Percentiles rank a stretch among this genome's conserved stretches.
Evolutionary conservation across 2,797 vertebrate genomes (phyloP).

Genomic region (Crax fasciolata): DNA sequence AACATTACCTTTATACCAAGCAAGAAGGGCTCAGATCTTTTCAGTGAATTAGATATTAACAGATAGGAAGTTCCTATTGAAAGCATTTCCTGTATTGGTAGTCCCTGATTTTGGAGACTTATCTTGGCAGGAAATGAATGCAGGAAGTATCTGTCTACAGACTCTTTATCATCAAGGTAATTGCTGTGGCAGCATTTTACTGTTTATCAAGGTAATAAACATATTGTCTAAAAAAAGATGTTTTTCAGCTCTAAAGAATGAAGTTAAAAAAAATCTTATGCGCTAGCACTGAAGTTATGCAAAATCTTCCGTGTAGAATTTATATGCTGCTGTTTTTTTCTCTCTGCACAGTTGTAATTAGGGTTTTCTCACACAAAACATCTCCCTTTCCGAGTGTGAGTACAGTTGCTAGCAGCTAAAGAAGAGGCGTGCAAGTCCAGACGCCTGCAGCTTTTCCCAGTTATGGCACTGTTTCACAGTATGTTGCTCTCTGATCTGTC

Average conservation of each 20-base stretch:
- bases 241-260: slow-evolving; percentile 76
- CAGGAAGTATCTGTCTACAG: slow-evolving; percentile 87
- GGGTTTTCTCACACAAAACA: slow-evolving; percentile 7
- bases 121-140: slow-evolving; percentile 81
- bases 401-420: not conserved
- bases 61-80: slow-evolving; percentile 81
- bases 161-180: slow-evolving; percentile 84
- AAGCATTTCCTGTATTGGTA: slow-evolving; percentile 78
- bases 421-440: not conserved
- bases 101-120: slow-evolving; percentile 75
- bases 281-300: not conserved
- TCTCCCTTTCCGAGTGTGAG: not conserved
- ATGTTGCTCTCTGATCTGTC: not conserved
- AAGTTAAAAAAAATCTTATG: slow-evolving; percentile 17
- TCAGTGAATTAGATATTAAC: slow-evolving; percentile 66
- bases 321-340: not conserved
- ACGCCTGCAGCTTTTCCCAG: not conserved
- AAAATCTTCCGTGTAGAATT: not conserved
- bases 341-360: not conserved
- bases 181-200: slow-evolving; percentile 82
- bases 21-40: slow-evolving; percentile 25
- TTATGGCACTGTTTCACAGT: not conserved
- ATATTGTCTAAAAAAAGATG: slow-evolving; percentile 82
- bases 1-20: slow-evolving; percentile 1
- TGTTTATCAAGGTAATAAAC: slow-evolving; percentile 84